Evolutionary conservation across 1,140 invertebrate genomes (phyloP).

Genomic region (Calosoma granatense): DNA sequence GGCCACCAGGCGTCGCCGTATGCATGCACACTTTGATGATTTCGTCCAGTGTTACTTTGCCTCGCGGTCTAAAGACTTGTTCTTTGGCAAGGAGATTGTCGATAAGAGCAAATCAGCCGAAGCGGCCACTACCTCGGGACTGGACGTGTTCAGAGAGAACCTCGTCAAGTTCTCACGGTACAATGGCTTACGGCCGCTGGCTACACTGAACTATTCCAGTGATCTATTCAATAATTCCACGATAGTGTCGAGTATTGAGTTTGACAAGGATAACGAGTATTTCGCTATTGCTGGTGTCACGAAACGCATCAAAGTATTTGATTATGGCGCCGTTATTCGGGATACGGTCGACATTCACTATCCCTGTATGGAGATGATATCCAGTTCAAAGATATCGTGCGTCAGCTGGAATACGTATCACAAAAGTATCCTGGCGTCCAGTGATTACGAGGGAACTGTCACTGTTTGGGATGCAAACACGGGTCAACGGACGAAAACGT

Average conservation of each 20-base stretch:
- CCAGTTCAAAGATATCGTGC: constrained; percentile 89
- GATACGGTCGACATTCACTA: constrained; percentile 84
- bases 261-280: constrained; percentile 93
- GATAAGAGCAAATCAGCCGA: constrained; percentile 27
- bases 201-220: constrained; percentile 82
- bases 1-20: constrained; percentile 57
- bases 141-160: constrained; percentile 77
- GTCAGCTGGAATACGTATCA: constrained; percentile 92
- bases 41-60: constrained; percentile 82
- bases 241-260: constrained; percentile 94
- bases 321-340: constrained; percentile 76
- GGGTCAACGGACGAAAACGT: constrained; percentile 59
- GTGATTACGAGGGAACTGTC: constrained; percentile 92
- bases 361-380: constrained; percentile 87
- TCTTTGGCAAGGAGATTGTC: constrained; percentile 40
- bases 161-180: constrained; percentile 83
- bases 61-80: constrained; percentile 59
- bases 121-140: constrained; percentile 37
- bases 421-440: constrained; percentile 81
- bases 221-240: constrained; percentile 79
- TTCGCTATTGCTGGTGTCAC: constrained; percentile 96
- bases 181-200: constrained; percentile 65
- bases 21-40: constrained; percentile 84
- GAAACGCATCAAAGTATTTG: constrained; percentile 90
- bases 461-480: constrained; percentile 87